A percentile compares a stretch with the other conserved stretches of the same genome.
phyloP scores from a whole-genome alignment of 1,140 invertebrate species.

The Pseudomyrmex flavicornis region DNA sequence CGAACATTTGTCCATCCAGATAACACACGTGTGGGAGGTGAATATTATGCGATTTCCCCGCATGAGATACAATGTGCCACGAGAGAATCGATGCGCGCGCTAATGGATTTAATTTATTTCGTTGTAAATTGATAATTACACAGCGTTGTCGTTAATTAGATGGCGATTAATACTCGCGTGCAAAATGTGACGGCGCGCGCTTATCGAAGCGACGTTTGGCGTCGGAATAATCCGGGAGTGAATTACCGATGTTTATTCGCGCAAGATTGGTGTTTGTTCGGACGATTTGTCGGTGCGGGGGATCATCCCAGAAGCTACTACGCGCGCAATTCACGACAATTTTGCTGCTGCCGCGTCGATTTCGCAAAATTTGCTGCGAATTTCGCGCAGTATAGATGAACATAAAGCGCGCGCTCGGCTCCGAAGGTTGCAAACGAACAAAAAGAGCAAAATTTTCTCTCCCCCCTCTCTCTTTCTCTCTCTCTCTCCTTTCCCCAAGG shows the following conservation, averaged over 20 bases:
- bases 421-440: conserved; percentile 28
- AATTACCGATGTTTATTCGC: conserved; percentile 28
- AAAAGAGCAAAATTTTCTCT: conserved; percentile 2
- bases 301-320: neutral
- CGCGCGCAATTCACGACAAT: neutral
- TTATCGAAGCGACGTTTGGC: neutral
- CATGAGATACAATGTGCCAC: neutral
- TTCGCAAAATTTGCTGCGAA: conserved; percentile 35
- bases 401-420: neutral
- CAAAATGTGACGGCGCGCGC: neutral
- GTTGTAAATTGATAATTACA: conserved; percentile 9
- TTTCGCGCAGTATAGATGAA: conserved; percentile 38
- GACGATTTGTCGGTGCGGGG: neutral
- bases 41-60: neutral
- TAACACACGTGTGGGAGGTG: neutral
- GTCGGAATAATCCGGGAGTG: conserved; percentile 21
- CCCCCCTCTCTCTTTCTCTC: conserved; percentile 7
- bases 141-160: conserved; percentile 15
- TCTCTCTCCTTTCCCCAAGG: neutral
- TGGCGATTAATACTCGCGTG: neutral
- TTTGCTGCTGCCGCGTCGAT: conserved; percentile 36
- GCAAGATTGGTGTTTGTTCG: conserved; percentile 25
- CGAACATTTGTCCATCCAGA: neutral
- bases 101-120: conserved; percentile 10
- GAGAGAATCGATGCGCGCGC: neutral